Evolutionary conservation across 2,888 invertebrate species (phyloP).

Genomic region (Ectobius pallidus): DNA sequence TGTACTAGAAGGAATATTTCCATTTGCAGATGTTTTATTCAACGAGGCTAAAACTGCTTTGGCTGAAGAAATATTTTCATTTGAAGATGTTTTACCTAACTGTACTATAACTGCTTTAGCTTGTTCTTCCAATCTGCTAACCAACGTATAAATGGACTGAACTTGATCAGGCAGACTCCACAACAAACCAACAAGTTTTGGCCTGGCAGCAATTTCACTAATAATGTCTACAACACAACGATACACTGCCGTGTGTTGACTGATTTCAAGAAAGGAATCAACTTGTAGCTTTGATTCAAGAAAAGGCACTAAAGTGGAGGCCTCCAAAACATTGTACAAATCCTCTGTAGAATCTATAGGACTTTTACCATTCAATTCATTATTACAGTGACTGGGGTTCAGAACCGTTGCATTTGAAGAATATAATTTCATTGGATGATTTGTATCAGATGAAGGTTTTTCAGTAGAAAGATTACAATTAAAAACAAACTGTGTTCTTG

Average conservation of each 20-base stretch:
- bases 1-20: background rate
- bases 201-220: slow-evolving; percentile 37
- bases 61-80: slow-evolving; percentile 32
- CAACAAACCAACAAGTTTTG: slow-evolving; percentile 39
- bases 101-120: slow-evolving; percentile 34
- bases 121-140: slow-evolving; percentile 38
- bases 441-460: background rate
- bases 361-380: slow-evolving; percentile 24
- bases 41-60: no score
- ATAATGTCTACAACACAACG: slow-evolving; percentile 43
- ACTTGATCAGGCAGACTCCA: slow-evolving; percentile 41
- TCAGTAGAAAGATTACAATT: background rate
- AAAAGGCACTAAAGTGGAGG: slow-evolving; percentile 42
- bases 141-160: slow-evolving; percentile 38
- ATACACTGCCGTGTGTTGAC: slow-evolving; percentile 50
- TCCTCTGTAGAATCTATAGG: slow-evolving; percentile 33
- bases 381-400: background rate
- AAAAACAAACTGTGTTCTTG: slow-evolving; percentile 21
- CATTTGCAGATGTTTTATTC: background rate
- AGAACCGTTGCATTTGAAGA: background rate
- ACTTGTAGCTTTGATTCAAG: slow-evolving; percentile 44
- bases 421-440: no score
- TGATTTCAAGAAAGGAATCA: slow-evolving; percentile 52
- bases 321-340: slow-evolving; percentile 38
- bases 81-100: slow-evolving; percentile 25